These are phyloP conservation scores for Cranoglanis bouderius DNA, from an alignment of 2,113 vertebrate genomes.

Conservation along the genomic window DNA sequence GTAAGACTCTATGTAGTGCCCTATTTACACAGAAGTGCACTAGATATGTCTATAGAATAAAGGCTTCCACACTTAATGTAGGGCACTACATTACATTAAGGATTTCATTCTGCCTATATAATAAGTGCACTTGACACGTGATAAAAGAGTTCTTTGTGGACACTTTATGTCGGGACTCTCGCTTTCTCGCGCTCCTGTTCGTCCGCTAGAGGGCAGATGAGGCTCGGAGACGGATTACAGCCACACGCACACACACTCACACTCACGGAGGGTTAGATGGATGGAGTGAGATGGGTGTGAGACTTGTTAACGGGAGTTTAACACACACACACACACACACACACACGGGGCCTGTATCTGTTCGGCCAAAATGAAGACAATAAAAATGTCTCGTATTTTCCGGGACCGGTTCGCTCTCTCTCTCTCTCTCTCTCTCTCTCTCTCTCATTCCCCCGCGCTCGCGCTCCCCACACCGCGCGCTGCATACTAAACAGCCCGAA, in stretches of 20 bases:
- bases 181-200: too few relatives aligned
- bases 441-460: conserved; percentile 35
- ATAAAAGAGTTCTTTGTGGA: background rate
- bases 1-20: too few relatives aligned
- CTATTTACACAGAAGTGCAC: background rate
- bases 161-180: background rate
- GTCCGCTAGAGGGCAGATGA: conserved; percentile 47
- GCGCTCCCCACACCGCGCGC: conserved; percentile 55
- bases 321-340: conserved; percentile 5
- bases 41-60: background rate
- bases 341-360: background rate
- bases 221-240: background rate
- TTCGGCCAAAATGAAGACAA: background rate
- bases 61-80: background rate
- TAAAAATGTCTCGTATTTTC: conserved; percentile 14
- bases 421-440: background rate
- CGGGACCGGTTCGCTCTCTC: background rate
- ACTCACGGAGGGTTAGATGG: background rate
- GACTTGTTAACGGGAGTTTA: conserved; percentile 23
- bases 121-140: background rate
- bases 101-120: background rate
- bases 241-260: background rate
- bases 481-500: conserved; percentile 46
- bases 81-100: background rate
- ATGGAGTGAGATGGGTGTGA: conserved; percentile 20